Conservation (phyloP, 2,113 vertebrate genomes). For the Cariama cristata region DNA sequence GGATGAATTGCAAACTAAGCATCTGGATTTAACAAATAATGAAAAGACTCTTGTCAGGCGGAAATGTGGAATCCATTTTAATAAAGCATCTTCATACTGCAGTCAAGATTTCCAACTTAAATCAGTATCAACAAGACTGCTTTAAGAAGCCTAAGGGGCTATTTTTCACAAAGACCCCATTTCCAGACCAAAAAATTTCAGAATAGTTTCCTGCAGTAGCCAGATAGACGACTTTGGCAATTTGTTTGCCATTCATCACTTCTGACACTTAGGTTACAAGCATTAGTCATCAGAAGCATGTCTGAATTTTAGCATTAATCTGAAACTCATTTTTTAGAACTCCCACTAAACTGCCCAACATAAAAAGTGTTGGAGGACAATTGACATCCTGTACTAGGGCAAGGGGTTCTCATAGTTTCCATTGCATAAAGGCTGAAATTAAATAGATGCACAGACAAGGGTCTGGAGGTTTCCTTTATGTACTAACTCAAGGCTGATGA, state of each 20-base stretch:
- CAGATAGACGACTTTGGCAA: slow-evolving; percentile 9
- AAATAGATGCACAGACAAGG: neutral
- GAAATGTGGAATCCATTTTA: neutral
- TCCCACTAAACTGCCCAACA: slow-evolving; percentile 44
- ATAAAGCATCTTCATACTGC: neutral
- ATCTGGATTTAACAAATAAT: neutral
- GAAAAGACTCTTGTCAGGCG: neutral
- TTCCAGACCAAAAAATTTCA: neutral
- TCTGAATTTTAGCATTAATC: neutral
- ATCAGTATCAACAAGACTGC: neutral
- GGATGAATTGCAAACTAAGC: neutral
- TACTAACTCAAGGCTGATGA: neutral
- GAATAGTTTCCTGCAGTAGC: slow-evolving; percentile 6
- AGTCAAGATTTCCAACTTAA: neutral
- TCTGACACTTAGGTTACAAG: neutral
- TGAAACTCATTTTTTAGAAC: slow-evolving; percentile 56
- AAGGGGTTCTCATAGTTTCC: neutral
- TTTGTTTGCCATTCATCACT: slow-evolving; percentile 45
- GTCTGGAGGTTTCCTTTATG: neutral
- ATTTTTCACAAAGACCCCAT: neutral
- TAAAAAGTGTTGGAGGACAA: slow-evolving; percentile 4
- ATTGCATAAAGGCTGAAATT: slow-evolving; percentile 8
- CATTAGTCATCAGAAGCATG: slow-evolving; percentile 30
- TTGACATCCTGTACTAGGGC: slow-evolving; percentile 11
- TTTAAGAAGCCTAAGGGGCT: neutral